These are phyloP conservation scores for Delphinus delphis DNA, from an alignment of 2,113 vertebrate genomes.

Conservation along the genomic window DNA sequence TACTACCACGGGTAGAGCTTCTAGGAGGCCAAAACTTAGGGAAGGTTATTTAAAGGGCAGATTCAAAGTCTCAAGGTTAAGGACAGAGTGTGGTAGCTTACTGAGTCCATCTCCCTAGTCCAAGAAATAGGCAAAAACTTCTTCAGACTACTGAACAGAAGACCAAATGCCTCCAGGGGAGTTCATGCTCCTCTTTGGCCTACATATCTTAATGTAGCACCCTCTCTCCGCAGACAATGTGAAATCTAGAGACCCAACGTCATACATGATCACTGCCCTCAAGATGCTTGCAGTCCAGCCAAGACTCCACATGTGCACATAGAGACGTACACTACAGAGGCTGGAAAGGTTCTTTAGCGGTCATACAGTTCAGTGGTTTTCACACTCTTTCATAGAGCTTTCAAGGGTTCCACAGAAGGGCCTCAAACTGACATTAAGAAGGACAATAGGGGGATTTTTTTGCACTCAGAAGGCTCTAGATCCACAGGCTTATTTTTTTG, in stretches of 20 bases:
- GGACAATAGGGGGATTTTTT: not conserved
- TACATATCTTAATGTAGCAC: not conserved
- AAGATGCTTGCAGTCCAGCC: not conserved
- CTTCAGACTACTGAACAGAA: not conserved
- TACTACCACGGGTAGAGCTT: not conserved
- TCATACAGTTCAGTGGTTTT: not conserved
- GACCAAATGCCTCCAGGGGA: not conserved
- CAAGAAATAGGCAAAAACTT: not conserved
- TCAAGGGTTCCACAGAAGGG: not conserved
- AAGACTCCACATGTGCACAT: not conserved
- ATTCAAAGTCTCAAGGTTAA: conserved; percentile 24
- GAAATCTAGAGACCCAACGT: not conserved
- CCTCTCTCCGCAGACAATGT: not conserved
- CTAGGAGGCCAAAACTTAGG: not conserved
- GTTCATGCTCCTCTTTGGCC: not conserved
- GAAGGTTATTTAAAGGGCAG: not conserved
- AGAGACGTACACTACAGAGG: not conserved
- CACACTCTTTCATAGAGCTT: not conserved
- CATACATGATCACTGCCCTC: not conserved
- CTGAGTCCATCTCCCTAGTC: not conserved
- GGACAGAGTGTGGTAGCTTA: not conserved
- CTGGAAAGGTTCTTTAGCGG: not conserved
- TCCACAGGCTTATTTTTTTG: not conserved
- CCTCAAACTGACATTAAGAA: not conserved
- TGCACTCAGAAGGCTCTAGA: not conserved